Conservation (phyloP, 2,797 vertebrate species). For the Amazona ochrocephala region DNA sequence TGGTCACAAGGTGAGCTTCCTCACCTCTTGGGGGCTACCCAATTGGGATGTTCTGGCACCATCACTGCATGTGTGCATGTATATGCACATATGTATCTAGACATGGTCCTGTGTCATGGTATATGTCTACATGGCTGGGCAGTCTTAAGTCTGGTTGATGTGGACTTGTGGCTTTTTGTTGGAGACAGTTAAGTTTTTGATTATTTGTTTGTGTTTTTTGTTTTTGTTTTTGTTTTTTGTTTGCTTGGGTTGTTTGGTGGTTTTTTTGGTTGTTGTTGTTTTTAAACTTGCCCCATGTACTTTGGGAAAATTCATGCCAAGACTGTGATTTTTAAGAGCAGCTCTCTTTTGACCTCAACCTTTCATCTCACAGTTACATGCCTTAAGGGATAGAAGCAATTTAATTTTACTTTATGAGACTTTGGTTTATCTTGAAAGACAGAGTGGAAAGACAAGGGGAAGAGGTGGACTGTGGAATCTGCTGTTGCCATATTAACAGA, state of each 20-base stretch:
- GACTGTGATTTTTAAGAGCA: not conserved
- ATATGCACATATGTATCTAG: accelerated
- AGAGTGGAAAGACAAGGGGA: not conserved
- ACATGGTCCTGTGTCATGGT: not conserved
- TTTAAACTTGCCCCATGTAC: not conserved
- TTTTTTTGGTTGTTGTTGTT: not conserved
- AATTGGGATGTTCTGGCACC: too few relatives aligned
- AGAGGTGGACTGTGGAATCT: not conserved
- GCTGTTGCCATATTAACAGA: not conserved
- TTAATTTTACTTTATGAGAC: not conserved
- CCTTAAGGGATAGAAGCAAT: not conserved
- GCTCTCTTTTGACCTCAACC: not conserved
- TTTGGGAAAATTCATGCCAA: not conserved
- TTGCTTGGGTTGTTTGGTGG: not conserved
- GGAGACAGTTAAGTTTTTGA: not conserved
- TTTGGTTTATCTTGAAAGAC: not conserved
- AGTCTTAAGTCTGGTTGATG: not conserved
- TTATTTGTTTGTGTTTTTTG: not conserved
- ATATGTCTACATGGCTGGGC: accelerated
- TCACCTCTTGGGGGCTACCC: not conserved
- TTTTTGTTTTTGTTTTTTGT: not conserved
- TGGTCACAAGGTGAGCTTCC: not conserved
- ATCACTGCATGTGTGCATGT: not conserved
- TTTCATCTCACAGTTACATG: not conserved
- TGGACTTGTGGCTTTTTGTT: not conserved